Evolutionary conservation across 2,888 invertebrate species (phyloP), one percentile per base, ranked within the genome.

Genomic region (Limnephilus auricula): DNA sequence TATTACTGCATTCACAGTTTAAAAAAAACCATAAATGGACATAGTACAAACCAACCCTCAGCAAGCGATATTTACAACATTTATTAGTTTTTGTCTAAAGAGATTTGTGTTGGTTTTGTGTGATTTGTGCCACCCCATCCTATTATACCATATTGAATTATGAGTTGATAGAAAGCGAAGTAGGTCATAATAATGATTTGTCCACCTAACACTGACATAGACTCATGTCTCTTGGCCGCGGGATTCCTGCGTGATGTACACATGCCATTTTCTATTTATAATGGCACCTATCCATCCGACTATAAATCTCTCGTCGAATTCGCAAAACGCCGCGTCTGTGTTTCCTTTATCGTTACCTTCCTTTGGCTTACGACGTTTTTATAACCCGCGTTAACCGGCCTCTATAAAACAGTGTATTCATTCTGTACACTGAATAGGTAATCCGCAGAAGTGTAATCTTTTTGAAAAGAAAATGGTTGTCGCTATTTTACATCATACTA

Each of bases 361-460:
- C 65, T 65, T 50, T n/a, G 65, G 65, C 65, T 65, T 65, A 65
- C 65, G 65, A n/a, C n/a, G 65, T 65, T 65, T 65, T 65, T 65
- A 65, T n/a, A 25, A 25, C 65, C 65, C 25, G 25, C 65, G 65
- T n/a, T 65, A 65, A 65, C 65, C 65, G 65, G 65, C 25, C 65
- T n/a, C 65, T 65, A 65, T 65, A 25, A 65, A n/a, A 65, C 65
- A 65, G 65, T 65, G 65, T 65, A 25, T 65, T 65, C 50, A 65
- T 65, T 65, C 50, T 50, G 50, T 1, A 18, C 65, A 65, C 65
- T n/a, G 65, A 2, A 65, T 25, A 25, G 1, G 2, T 6, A 25
- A 65, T 65, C 9, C 25, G 6, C 25, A 65, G 65, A 65, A 65
- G 65, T 65, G 65, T 12, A 15, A 45, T 15, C 13, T 45, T 45